Evolutionary conservation across 2,888 invertebrate genomes (phyloP), one percentile per base, ranked within the genome.

Genomic region (Caradrina clavipalpis): DNA sequence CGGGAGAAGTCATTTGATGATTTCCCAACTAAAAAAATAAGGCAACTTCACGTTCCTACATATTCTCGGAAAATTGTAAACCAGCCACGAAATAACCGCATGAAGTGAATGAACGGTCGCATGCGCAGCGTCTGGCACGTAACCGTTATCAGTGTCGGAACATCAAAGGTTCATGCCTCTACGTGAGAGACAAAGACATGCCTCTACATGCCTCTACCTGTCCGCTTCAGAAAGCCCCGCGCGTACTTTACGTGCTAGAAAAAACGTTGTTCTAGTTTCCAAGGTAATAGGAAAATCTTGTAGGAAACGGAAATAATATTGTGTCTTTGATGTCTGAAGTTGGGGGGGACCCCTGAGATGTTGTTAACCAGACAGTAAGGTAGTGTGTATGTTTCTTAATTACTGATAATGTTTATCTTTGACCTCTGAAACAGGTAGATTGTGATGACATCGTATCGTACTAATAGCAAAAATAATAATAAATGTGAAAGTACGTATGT

Each of bases 231-330:
- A 76, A 69, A 76, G 80, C 26, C 77, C 81, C 39, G n/a, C 11
- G 56, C 58, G 58, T 50, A 53, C 53, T 26, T 11, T n/a, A 47
- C 26, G 17, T 53, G 55, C 49, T 54, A 51, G 39, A 42, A 54
- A 62, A 17, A 58, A 51, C 74, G 49, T 65, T 45, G 53, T 10
- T 39, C 39, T 11, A 49, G 66, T 59, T 56, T 39, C 26, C 80
- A 76, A 76, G 76, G 76, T 31, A 63, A 80, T 15, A 63, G 76
- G 69, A 76, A 75, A 75, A 75, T 35, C 65, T 56, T 53, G 39
- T 45, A 54, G 78, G 63, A 72, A 73, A 73, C 21, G 53, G 62
- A 78, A 73, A 54, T 73, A 53, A 6, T 35, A 17, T 19, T 47
- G 6, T 5, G 11, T 35, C 2, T 22, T 39, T 15, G 21, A 21